phyloP scores from a whole-genome alignment of 2,113 vertebrate species.

The Indicator maculatus region DNA sequence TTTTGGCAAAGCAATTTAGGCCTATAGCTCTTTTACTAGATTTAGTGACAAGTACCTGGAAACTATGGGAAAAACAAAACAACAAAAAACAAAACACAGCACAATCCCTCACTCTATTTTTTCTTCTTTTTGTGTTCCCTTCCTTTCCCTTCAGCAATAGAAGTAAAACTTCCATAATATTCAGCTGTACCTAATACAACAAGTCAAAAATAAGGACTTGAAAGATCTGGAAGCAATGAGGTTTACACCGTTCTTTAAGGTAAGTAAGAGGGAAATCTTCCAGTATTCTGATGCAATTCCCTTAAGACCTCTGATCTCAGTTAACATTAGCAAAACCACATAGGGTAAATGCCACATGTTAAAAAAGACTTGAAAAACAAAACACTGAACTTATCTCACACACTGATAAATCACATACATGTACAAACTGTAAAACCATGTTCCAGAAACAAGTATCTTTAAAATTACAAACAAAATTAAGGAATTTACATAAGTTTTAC shows the following conservation, averaged over 20 bases:
- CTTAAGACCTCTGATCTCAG: background rate
- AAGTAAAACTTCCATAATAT: background rate
- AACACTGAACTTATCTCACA: background rate
- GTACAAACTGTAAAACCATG: background rate
- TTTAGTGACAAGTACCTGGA: background rate
- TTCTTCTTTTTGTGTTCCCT: fast-evolving
- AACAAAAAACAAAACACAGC: background rate
- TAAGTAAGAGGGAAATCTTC: background rate
- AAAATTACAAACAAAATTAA: background rate
- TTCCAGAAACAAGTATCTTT: background rate
- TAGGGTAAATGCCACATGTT: background rate
- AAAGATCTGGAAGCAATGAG: background rate
- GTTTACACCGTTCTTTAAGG: background rate
- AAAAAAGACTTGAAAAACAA: background rate
- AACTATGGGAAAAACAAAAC: background rate
- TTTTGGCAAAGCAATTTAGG: background rate
- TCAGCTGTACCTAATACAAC: background rate
- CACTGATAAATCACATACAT: background rate
- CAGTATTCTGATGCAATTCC: slow-evolving; percentile 18
- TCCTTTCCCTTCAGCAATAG: background rate
- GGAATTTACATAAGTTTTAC: background rate
- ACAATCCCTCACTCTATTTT: background rate
- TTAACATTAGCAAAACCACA: background rate
- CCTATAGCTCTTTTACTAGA: background rate
- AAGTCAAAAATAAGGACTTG: background rate